These are phyloP conservation scores for Octopus bimaculoides DNA, from an alignment of 1,140 invertebrate genomes.

Conservation along the genomic window DNA sequence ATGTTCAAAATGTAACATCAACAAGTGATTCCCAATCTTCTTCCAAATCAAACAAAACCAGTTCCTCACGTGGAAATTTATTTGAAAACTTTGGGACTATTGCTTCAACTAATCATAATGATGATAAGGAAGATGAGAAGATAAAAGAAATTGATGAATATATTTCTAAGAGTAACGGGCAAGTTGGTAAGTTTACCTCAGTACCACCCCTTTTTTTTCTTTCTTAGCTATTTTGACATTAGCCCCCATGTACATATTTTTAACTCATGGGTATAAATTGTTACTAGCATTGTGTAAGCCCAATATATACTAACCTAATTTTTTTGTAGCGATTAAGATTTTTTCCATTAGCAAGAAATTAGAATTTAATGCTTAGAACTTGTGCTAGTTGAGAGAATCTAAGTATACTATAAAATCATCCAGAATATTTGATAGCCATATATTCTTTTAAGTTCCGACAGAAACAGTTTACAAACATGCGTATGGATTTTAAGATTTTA, in stretches of 20 bases:
- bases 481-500: no score
- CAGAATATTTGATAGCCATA: no score
- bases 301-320: no score
- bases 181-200: neutral
- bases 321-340: no score
- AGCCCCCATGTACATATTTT: neutral
- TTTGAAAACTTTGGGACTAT: constrained; percentile 5
- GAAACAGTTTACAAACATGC: no score
- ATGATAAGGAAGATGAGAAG: neutral
- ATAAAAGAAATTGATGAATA: neutral
- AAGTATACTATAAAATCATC: no score
- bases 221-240: neutral
- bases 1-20: constrained; percentile 9
- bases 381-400: no score
- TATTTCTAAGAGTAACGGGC: neutral
- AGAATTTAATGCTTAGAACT: no score
- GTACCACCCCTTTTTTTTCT: neutral
- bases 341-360: no score
- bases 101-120: neutral
- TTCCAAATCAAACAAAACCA: constrained; percentile 2
- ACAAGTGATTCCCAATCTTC: constrained; percentile 6
- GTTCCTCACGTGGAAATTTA: constrained; percentile 6
- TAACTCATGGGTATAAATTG: no score
- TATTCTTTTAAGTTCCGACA: no score
- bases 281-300: no score